Conservation (phyloP, 2,797 vertebrate genomes). For the Diplodus puntazzo region DNA sequence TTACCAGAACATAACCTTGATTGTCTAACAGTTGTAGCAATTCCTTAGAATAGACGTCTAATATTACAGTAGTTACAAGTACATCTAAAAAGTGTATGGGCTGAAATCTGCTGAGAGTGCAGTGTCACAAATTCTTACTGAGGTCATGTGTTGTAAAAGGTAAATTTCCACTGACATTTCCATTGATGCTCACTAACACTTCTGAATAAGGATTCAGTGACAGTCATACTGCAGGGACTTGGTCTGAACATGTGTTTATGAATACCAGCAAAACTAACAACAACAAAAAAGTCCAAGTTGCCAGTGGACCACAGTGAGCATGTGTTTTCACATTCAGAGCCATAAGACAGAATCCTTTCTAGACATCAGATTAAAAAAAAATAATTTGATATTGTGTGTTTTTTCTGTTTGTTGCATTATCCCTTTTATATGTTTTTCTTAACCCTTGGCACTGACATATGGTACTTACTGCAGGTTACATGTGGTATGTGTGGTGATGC, state of each 20-base stretch:
- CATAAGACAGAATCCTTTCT: not conserved
- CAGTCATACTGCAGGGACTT: conserved; percentile 14
- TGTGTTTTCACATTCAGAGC: conserved; percentile 9
- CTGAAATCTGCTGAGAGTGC: not conserved
- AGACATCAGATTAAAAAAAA: not conserved
- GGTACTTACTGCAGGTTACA: conserved; percentile 52
- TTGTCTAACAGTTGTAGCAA: not conserved
- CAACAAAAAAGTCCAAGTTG: conserved; percentile 1
- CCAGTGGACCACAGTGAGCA: conserved; percentile 14
- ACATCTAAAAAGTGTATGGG: not conserved
- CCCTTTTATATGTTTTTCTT: conserved; percentile 27
- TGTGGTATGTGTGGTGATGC: conserved; percentile 38
- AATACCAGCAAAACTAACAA: conserved; percentile 8
- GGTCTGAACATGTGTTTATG: not conserved
- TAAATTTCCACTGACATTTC: conserved; percentile 12
- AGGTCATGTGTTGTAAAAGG: conserved; percentile 55
- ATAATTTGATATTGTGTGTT: conserved; percentile 11
- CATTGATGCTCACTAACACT: conserved; percentile 14
- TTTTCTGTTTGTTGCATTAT: conserved; percentile 8
- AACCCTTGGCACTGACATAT: conserved; percentile 51
- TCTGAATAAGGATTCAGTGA: conserved; percentile 4
- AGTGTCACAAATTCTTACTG: conserved; percentile 51
- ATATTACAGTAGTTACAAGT: not conserved
- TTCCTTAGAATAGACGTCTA: not conserved
- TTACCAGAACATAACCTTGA: conserved; percentile 13